phyloP scores from a whole-genome alignment of 2,888 invertebrate species.

The Falcaria lacertinaria region DNA sequence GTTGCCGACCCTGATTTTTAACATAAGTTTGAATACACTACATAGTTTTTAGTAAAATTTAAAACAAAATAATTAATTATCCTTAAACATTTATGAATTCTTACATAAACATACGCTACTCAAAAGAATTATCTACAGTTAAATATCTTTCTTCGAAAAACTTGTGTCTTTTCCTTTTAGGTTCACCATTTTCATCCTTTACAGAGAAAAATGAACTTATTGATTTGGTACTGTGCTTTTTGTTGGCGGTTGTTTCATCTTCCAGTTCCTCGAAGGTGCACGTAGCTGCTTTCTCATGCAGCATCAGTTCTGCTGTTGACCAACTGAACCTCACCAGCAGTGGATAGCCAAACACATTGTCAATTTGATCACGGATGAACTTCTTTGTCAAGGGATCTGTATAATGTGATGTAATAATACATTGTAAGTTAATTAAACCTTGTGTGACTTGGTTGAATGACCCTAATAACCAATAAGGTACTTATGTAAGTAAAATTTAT shows the following conservation, averaged over 20 bases:
- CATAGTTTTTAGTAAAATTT: no score
- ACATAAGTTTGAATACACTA: no score
- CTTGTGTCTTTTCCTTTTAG: slow-evolving; percentile 77
- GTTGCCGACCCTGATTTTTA: no score
- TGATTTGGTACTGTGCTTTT: slow-evolving; percentile 65
- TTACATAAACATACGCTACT: slow-evolving; percentile 39
- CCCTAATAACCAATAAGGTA: no score
- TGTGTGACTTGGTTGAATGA: no score
- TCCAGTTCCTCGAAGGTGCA: slow-evolving; percentile 86
- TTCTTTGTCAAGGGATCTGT: slow-evolving; percentile 96
- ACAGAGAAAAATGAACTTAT: slow-evolving; percentile 81
- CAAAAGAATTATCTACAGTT: slow-evolving; percentile 70
- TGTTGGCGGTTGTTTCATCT: slow-evolving; percentile 64
- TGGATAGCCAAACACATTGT: slow-evolving; percentile 96
- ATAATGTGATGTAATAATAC: no score
- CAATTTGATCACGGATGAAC: slow-evolving; percentile 89
- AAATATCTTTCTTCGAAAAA: slow-evolving; percentile 85
- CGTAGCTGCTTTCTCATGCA: slow-evolving; percentile 85
- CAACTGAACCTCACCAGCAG: slow-evolving; percentile 97
- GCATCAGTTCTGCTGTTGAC: slow-evolving; percentile 93
- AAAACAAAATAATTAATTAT: slow-evolving; percentile 7
- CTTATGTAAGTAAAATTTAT: no score
- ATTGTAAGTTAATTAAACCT: no score
- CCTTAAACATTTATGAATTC: slow-evolving; percentile 15
- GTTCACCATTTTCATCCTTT: slow-evolving; percentile 46